Evolutionary conservation across 2,113 vertebrate genomes (phyloP).

Genomic region (Atherinomorus stipes): DNA sequence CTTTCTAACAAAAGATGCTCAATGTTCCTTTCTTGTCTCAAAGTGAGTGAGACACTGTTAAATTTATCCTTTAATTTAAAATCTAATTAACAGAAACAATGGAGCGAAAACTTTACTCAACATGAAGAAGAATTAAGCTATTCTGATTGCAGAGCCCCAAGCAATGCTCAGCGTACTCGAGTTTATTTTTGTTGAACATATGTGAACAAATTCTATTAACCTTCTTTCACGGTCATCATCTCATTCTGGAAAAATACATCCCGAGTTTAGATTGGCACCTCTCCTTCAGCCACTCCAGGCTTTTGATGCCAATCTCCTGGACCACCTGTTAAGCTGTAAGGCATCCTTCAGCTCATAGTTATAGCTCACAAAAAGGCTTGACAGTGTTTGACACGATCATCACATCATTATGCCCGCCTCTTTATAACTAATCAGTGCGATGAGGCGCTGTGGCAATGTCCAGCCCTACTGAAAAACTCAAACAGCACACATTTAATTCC

Average conservation of each 20-base stretch:
- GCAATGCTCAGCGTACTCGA: too few species aligned
- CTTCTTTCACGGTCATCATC: too few species aligned
- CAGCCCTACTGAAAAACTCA: too few species aligned
- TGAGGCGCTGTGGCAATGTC: not conserved
- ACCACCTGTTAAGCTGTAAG: not conserved
- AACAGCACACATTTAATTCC: not conserved
- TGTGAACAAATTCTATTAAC: too few species aligned
- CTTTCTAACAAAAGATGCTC: too few species aligned
- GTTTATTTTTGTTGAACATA: too few species aligned
- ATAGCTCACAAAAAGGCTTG: not conserved
- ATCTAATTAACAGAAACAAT: slow-evolving; percentile 56
- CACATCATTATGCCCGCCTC: not conserved
- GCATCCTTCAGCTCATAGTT: not conserved
- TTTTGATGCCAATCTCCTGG: not conserved
- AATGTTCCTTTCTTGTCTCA: too few species aligned
- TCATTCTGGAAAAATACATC: too few species aligned
- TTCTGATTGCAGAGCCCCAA: too few species aligned
- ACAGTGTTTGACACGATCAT: not conserved
- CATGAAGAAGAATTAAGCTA: not conserved
- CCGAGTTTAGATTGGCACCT: too few species aligned
- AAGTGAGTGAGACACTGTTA: slow-evolving; percentile 1
- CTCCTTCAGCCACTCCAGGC: not conserved
- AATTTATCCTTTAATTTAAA: slow-evolving; percentile 52
- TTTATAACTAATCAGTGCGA: not conserved
- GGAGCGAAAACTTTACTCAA: slow-evolving; percentile 30